Base-by-base conservation (phyloP, 2,797 vertebrate species). In the Chrosomus eos region DNA sequence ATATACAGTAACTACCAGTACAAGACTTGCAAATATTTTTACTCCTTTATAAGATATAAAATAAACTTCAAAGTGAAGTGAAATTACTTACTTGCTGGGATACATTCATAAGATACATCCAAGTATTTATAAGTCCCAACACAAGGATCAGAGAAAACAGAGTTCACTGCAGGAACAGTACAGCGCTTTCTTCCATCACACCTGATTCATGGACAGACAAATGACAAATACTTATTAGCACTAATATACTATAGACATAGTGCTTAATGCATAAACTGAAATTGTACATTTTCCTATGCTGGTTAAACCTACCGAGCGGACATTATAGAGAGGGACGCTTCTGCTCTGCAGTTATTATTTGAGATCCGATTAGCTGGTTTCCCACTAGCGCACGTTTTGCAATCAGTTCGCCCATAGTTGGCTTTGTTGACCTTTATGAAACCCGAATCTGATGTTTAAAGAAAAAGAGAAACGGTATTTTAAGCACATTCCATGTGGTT, bases 371-470 rank as follows among this genome's bases (percentile, higher is more conserved):
- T 4, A 45, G 40, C 9, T 19, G 72, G 38, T 26, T 4, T 23
- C 5, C 3, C 45, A 3, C 3, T 33, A 71, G 23, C 11, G 18
- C 67, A 85, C 4, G 51, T 79, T 18, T 2, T 11, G 8, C 26
- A 1, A 51, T 21, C 1, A 31, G n/a, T 79, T 7, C 74, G 38
- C 43, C 83, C 68, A 40, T 74, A 73, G 67, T 72, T 85, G 36
- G 80, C 83, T n/a, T 3, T 23, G 31, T 13, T 7, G 31, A 72
- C 33, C 38, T 72, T 87, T 21, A 84, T 64, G 38, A 51, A 77
- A 5, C 33, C 71, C 16, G 0, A 21, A 16, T n/a, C 77, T 48
- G 13, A 16, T 77, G 82, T 31, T 16, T 19, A 45, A 21, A 18
- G 9, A 19, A 40, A 19, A 40, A 5, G 10, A 28, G 11, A 60